Percentiles rank a stretch among this genome's conserved stretches.
phyloP scores from a whole-genome alignment of 2,113 vertebrate species.

The Pteruthius melanotis region DNA sequence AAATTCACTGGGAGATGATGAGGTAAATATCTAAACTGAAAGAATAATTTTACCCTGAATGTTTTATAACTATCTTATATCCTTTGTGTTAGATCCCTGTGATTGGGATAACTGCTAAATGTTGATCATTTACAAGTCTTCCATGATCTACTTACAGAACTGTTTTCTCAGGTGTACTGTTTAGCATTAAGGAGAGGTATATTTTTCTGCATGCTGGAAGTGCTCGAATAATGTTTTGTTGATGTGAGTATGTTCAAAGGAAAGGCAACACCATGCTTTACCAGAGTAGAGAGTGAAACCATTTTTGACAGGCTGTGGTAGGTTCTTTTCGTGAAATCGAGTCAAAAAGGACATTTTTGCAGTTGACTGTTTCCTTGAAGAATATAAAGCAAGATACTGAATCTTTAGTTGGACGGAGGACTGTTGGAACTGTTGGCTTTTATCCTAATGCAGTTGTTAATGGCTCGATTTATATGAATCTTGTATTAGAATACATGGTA shows the following conservation, averaged over 20 bases:
- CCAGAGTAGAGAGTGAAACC: not conserved
- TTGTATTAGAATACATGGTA: not conserved
- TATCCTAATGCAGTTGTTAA: not conserved
- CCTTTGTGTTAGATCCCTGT: not conserved
- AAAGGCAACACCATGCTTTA: not conserved
- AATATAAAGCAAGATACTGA: not conserved
- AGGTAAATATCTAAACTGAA: conserved; percentile 72
- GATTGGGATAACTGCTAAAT: not conserved
- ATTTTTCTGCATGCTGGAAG: not conserved
- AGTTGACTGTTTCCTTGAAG: not conserved
- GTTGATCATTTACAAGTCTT: not conserved
- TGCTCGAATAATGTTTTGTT: not conserved
- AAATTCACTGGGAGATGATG: conserved; percentile 83
- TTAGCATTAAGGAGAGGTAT: not conserved
- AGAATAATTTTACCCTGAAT: not conserved
- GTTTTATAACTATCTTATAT: not conserved
- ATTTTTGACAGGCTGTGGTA: not conserved
- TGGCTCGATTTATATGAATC: not conserved
- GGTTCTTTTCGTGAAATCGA: not conserved
- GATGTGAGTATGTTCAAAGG: not conserved
- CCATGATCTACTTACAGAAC: not conserved
- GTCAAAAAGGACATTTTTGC: not conserved
- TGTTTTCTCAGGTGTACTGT: not conserved
- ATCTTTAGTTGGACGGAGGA: not conserved
- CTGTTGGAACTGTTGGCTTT: not conserved